Base-by-base conservation (phyloP, 2,113 vertebrate genomes). In the Eurystomus gularis region DNA sequence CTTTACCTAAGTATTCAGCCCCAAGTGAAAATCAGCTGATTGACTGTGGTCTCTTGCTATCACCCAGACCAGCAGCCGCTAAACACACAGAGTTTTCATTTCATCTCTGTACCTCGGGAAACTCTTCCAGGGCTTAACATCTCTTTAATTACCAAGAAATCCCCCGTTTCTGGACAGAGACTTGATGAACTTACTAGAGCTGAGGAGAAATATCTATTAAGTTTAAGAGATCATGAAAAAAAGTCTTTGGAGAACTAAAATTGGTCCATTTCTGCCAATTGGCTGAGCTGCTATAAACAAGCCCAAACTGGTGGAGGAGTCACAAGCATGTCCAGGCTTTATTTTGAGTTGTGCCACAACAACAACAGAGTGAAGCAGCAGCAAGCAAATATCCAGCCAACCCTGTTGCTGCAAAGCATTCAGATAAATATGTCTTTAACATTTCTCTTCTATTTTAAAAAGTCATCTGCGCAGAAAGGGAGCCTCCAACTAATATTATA, bases 371-470 rank as follows among this genome's bases (percentile, higher is more conserved):
- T 1, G 7, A 86, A 91, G 71, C 61, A 93, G 77, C 80, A 92
- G 37, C 0, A 1, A 82, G 58, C 46, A 73, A 72, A 86, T 60
- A 82, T 42, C 77, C 69, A 86, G 51, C 51, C 73, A 93, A 60
- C 44, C 54, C 23, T 20, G 17, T 31, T 51, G 26, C 78, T 91
- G 42, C 13, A 62, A 96, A 92, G 40, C 90, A 79, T 78, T 92
- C 77, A 69, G 77, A 85, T 76, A 96, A 96, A 94, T 83, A 61
- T 40, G 42, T 94, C 82, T 91, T 95, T 46, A 89, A 35, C 65
- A 23, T 95, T 96, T 93, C 46, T 90, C 73, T 83, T 91, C 88
- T 94, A 37, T 97, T 94, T 94, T 57, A 84, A 77, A 55, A 86
- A 93, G 21, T 21, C 85, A 96, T 37, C 62, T 85, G 73, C 6